These are phyloP conservation scores for Mesocentrotus franciscanus DNA, from an alignment of 53 echinoderm and acorn worm genomes.

Conservation along the genomic window DNA sequence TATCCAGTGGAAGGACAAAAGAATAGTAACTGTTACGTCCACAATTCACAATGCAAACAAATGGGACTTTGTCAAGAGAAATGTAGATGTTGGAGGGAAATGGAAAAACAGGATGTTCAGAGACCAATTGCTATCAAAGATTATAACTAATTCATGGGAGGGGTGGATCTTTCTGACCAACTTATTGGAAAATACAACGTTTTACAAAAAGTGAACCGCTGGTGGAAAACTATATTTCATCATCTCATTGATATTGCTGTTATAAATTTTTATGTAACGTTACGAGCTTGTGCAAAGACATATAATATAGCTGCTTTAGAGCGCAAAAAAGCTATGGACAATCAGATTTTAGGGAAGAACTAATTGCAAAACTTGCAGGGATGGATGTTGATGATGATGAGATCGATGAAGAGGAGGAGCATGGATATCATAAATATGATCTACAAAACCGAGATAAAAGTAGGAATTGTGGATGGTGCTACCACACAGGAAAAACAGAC, in stretches of 20 bases:
- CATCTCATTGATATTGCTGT: slow-evolving; percentile 60
- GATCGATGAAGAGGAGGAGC: not conserved
- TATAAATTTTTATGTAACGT: slow-evolving; percentile 39
- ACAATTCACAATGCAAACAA: slow-evolving; percentile 49
- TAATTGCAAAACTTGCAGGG: not conserved
- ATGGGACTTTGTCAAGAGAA: slow-evolving; percentile 36
- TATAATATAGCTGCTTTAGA: slow-evolving; percentile 24
- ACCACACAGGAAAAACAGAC: slow-evolving; percentile 17
- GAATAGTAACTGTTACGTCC: slow-evolving; percentile 36
- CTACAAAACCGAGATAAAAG: slow-evolving; percentile 5
- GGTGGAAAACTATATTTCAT: slow-evolving; percentile 60
- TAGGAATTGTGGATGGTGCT: slow-evolving; percentile 40
- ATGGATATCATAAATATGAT: slow-evolving; percentile 12
- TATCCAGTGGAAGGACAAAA: slow-evolving; percentile 21
- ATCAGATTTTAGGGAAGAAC: slow-evolving; percentile 17
- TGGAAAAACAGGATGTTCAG: not conserved
- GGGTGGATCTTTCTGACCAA: not conserved
- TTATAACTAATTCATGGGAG: slow-evolving; percentile 49
- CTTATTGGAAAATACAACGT: slow-evolving; percentile 43
- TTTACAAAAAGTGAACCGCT: slow-evolving; percentile 40
- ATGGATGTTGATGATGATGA: not conserved
- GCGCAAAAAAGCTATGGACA: not conserved
- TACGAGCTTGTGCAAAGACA: slow-evolving; percentile 28
- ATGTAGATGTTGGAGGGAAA: slow-evolving; percentile 14
- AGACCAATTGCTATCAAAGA: slow-evolving; percentile 7